Conservation (phyloP, 2,797 vertebrate species). For the Sebastes hubbsi region DNA sequence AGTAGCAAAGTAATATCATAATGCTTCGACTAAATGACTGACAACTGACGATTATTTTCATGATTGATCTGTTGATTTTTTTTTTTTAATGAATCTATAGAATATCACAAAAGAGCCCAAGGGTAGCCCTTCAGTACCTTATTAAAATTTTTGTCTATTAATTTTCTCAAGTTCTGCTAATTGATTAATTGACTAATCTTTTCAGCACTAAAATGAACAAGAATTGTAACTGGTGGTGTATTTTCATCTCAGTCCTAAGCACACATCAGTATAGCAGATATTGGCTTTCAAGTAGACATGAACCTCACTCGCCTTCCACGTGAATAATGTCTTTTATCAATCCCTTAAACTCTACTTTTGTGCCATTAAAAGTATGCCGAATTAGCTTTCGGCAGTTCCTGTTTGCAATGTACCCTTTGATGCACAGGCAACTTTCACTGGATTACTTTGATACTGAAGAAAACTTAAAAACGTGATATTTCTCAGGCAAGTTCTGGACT, state of each 20-base stretch:
- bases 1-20: not conserved
- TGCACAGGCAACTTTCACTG: not conserved
- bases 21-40: not conserved
- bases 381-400: not conserved
- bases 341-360: not conserved
- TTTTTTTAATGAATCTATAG: not conserved
- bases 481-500: not conserved
- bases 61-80: not conserved
- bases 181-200: not conserved
- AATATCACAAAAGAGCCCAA: not conserved
- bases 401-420: not conserved
- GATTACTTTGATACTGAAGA: not conserved
- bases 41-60: not conserved
- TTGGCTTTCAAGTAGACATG: constrained; percentile 1
- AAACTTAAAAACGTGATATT: not conserved
- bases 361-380: not conserved
- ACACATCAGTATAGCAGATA: not conserved
- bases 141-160: not conserved
- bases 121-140: not conserved
- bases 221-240: not conserved
- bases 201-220: not conserved
- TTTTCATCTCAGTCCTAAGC: not conserved
- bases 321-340: not conserved
- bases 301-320: not conserved
- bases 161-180: not conserved